Evolutionary conservation across 2,797 vertebrate species (phyloP).

Genomic region (Microctenopoma stevenorrisi): DNA sequence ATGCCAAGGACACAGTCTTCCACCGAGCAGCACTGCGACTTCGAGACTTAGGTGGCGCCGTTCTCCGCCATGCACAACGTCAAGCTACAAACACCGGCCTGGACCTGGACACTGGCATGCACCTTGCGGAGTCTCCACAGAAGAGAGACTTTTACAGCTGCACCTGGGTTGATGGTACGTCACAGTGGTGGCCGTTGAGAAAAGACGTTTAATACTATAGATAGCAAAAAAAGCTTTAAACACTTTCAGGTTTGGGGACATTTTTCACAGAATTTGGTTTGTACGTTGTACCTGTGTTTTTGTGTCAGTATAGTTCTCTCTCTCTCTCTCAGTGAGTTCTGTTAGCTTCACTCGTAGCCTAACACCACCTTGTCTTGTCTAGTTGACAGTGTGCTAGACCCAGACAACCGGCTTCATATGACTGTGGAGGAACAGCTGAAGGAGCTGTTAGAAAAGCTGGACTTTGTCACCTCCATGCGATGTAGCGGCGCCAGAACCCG

Average conservation of each 20-base stretch:
- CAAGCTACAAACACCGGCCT: conserved; percentile 93
- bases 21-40: conserved; percentile 94
- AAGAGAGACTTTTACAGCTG: conserved; percentile 91
- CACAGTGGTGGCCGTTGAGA: not conserved
- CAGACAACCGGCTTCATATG: conserved; percentile 93
- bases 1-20: conserved; percentile 96
- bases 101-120: conserved; percentile 91
- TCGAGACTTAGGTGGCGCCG: conserved; percentile 90
- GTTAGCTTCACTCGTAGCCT: conserved; percentile 1
- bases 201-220: not conserved
- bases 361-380: conserved; percentile 22
- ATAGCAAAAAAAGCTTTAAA: not conserved
- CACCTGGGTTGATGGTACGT: conserved; percentile 95
- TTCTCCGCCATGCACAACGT: conserved; percentile 92
- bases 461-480: conserved; percentile 90
- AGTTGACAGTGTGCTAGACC: conserved; percentile 94
- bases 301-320: not conserved
- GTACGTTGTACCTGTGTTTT: not conserved
- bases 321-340: not conserved
- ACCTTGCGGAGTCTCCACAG: conserved; percentile 90
- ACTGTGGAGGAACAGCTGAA: conserved; percentile 92
- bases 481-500: conserved; percentile 92
- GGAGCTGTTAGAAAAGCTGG: conserved; percentile 94
- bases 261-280: not conserved
- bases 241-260: not conserved